A percentile compares a stretch with the other conserved stretches of the same genome.
These are phyloP conservation scores for Trissolcus basalis DNA, from an alignment of 1,140 invertebrate species.

Conservation along the genomic window DNA sequence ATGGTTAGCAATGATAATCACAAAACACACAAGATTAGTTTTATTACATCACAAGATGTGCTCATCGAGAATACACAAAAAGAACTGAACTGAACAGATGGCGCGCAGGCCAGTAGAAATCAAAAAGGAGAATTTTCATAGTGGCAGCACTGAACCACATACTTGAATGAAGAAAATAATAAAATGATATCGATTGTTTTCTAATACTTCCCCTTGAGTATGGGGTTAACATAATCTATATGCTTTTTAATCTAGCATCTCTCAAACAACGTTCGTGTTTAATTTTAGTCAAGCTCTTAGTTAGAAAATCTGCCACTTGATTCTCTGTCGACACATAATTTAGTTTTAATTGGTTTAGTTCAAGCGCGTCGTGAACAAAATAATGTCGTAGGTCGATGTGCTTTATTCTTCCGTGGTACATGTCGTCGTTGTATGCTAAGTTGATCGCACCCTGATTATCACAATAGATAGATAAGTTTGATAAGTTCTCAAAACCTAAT, in stretches of 20 bases:
- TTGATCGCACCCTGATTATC: not conserved
- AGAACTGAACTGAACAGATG: too few species aligned
- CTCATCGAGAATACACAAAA: too few species aligned
- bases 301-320: not conserved
- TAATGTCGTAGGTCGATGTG: not conserved
- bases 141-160: too few species aligned
- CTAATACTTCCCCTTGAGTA: conserved; percentile 2
- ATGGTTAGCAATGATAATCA: too few species aligned
- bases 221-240: not conserved
- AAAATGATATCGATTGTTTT: not conserved
- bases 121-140: too few species aligned
- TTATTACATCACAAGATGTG: too few species aligned
- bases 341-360: not conserved
- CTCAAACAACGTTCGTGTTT: not conserved
- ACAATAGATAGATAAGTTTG: not conserved
- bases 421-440: not conserved
- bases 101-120: too few species aligned
- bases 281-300: not conserved
- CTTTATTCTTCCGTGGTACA: not conserved
- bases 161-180: too few species aligned
- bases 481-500: conserved; percentile 8
- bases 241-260: not conserved
- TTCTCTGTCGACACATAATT: not conserved
- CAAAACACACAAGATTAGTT: too few species aligned
- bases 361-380: not conserved